phyloP scores from a whole-genome alignment of 2,797 vertebrate genomes.

The Leucoraja ocellata region DNA sequence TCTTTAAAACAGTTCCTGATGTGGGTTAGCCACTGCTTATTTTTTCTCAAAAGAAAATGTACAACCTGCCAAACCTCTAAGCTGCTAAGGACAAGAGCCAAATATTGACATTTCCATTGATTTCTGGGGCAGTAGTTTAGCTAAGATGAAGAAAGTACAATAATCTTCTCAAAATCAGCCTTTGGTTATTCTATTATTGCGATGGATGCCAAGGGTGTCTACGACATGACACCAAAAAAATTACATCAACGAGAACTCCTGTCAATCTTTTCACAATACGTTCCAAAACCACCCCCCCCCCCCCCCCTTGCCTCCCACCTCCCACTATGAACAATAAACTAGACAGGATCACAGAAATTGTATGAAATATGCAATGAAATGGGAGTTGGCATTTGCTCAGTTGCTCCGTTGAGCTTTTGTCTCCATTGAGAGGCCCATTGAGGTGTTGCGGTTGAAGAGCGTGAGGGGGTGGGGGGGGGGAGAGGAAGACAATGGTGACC shows the following conservation, averaged over 20 bases:
- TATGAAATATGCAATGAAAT: not conserved
- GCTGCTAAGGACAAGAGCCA: slow-evolving; percentile 13
- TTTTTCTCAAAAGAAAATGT: not conserved
- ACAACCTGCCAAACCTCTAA: slow-evolving; percentile 34
- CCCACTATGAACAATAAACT: not conserved
- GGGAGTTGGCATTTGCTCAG: not conserved
- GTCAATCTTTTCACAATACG: not conserved
- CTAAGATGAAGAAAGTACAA: slow-evolving; percentile 21
- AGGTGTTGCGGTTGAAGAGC: too few relatives aligned
- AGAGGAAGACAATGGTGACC: too few relatives aligned
- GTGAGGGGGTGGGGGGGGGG: too few relatives aligned
- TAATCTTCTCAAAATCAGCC: not conserved
- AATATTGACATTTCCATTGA: slow-evolving; percentile 32
- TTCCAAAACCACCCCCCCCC: not conserved
- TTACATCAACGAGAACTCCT: not conserved
- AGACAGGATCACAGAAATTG: not conserved
- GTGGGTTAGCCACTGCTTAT: slow-evolving; percentile 18
- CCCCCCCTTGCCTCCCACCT: not conserved
- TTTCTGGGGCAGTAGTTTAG: slow-evolving; percentile 3
- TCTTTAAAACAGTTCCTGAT: slow-evolving; percentile 18
- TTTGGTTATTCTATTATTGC: not conserved
- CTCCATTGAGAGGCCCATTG: not conserved
- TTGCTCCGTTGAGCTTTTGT: not conserved
- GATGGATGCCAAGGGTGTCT: not conserved
- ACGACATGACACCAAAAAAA: not conserved